These are phyloP conservation scores for Sinocyclocheilus maitianheensis DNA, from an alignment of 2,113 vertebrate species.

Conservation along the genomic window DNA sequence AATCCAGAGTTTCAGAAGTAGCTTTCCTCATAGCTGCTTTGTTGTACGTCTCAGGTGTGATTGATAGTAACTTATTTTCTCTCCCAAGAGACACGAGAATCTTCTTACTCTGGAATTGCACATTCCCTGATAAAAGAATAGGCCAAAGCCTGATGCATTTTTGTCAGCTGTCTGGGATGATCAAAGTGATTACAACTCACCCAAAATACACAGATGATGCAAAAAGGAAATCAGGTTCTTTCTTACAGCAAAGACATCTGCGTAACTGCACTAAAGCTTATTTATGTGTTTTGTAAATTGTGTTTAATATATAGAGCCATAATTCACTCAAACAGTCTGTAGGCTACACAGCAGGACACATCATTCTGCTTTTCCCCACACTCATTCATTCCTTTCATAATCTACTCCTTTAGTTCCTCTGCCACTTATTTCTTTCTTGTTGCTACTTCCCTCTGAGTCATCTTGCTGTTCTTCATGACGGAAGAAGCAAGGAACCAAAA, in stretches of 20 bases:
- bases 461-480: neutral
- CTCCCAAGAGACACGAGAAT: constrained; percentile 7
- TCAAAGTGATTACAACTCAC: constrained; percentile 21
- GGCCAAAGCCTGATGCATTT: neutral
- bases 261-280: neutral
- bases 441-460: constrained; percentile 16
- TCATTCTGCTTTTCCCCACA: neutral
- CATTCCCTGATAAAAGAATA: constrained; percentile 32
- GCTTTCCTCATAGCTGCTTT: neutral
- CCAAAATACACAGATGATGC: neutral
- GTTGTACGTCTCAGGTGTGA: constrained; percentile 10
- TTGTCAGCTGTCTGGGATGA: constrained; percentile 1
- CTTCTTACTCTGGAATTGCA: constrained; percentile 9
- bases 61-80: constrained; percentile 31
- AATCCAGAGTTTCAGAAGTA: constrained; percentile 6
- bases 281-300: neutral
- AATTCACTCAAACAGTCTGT: neutral
- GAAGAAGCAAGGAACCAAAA: constrained; percentile 12
- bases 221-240: neutral
- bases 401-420: neutral
- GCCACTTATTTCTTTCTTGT: constrained; percentile 13
- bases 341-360: constrained; percentile 18
- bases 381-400: constrained; percentile 41
- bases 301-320: constrained; percentile 20
- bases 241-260: neutral